Conservation (phyloP, 2,888 invertebrate species). For the Lasioglossum villosulum region DNA sequence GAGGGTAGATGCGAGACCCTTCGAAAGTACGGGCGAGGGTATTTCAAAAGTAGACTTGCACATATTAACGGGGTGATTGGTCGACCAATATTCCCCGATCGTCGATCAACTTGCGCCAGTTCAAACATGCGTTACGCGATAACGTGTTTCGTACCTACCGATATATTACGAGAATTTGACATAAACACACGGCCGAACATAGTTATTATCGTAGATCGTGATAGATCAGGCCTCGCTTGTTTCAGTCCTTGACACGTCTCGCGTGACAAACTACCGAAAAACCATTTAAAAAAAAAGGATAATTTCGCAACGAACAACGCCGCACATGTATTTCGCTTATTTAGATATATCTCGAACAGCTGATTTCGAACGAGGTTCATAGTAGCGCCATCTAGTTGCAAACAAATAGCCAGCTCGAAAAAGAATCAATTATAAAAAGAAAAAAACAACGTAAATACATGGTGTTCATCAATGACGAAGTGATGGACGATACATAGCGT, state of each 20-base stretch:
- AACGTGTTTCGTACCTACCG: conserved; percentile 75
- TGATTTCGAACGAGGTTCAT: conserved; percentile 1
- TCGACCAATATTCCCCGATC: conserved; percentile 6
- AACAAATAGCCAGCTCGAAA: neutral
- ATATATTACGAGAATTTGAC: conserved; percentile 78
- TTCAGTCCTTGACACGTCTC: conserved; percentile 11
- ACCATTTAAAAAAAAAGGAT: neutral
- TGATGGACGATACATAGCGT: neutral
- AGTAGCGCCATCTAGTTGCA: conserved; percentile 7
- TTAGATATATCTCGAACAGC: conserved; percentile 30
- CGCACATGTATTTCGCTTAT: neutral
- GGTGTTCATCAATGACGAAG: neutral
- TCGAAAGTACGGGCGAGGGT: neutral
- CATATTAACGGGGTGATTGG: conserved; percentile 21
- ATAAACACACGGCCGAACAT: conserved; percentile 77
- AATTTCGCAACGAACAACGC: neutral
- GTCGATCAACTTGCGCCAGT: neutral
- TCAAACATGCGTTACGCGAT: conserved; percentile 10
- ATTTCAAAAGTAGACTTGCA: conserved; percentile 5
- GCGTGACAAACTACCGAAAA: conserved; percentile 16
- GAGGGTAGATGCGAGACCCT: neutral
- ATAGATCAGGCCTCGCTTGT: conserved; percentile 35
- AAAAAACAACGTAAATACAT: neutral
- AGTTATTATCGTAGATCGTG: conserved; percentile 49
- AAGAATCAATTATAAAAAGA: neutral